Base-by-base conservation (phyloP, 2,888 invertebrate species). In the Tipula lateralis region DNA sequence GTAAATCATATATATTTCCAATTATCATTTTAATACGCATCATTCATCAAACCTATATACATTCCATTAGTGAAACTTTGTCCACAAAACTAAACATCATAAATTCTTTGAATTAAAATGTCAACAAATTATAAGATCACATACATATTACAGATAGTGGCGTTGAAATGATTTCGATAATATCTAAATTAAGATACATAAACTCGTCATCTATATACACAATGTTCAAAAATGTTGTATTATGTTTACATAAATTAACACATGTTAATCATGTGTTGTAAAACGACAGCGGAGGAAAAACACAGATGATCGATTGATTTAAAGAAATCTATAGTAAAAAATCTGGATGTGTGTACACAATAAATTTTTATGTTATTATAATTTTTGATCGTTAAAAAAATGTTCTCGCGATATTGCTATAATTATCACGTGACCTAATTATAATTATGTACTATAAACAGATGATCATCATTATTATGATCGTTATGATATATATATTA, bases 111-210 rank as follows among this genome's bases (percentile, higher is more conserved):
- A 66, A 66, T 66, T 66, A 24, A 66, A 66, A 24, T 66, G 66
- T 66, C 66, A 66, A 66, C 66, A 66, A 66, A 66, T 66, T 24
- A 66, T 66, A 66, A 66, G 66, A 66, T 66, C 66, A 66, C 66
- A 66, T 9, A 24, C 24, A 66, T 66, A 66, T 66, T 66, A 66
- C 66, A 66, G 9, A 66, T 66, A 19, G 24, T 66, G 66, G 66
- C 66, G 66, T 66, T 66, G 66, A 66, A 66, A 66, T 24, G 24
- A 66, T 66, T 66, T 66, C 24, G 66, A 66, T 66, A 24, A 66
- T 66, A 66, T 66, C 66, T 66, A 66, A 66, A 66, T 66, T 66
- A 66, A 66, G 66, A 66, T 66, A 7, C 44, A 50, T 16, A 50
- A 4, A 50, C 16, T 5, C 44, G 16, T 50, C 44, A 50, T 50